Conservation (phyloP, 1,140 invertebrate species). For the Pseudachorutes palmiensis region DNA sequence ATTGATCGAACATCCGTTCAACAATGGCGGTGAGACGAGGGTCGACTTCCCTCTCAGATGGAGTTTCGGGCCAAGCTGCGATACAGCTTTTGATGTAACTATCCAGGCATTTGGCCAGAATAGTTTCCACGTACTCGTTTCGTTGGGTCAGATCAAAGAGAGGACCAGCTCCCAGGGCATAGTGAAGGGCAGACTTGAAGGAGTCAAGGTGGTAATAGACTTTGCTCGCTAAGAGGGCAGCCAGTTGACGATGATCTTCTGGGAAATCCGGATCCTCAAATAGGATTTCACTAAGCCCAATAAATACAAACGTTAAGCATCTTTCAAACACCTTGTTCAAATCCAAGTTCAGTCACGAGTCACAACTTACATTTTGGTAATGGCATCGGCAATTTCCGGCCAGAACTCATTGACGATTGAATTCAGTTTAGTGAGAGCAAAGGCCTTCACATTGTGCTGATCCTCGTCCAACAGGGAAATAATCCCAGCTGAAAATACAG, state of each 20-base stretch:
- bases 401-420: slow-evolving; percentile 95
- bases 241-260: slow-evolving; percentile 63
- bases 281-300: slow-evolving; percentile 71
- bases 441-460: slow-evolving; percentile 83
- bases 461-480: slow-evolving; percentile 92
- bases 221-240: slow-evolving; percentile 95
- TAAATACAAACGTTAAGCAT: slow-evolving; percentile 7
- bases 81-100: slow-evolving; percentile 78
- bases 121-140: slow-evolving; percentile 94
- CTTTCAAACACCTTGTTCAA: too few relatives aligned
- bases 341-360: too few relatives aligned
- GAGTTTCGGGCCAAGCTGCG: slow-evolving; percentile 50
- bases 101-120: slow-evolving; percentile 91
- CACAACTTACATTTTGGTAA: slow-evolving; percentile 81
- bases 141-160: slow-evolving; percentile 88
- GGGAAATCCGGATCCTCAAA: slow-evolving; percentile 82
- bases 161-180: slow-evolving; percentile 84
- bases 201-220: slow-evolving; percentile 96
- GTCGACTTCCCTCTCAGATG: slow-evolving; percentile 66
- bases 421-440: slow-evolving; percentile 82
- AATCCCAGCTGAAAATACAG: slow-evolving; percentile 63
- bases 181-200: slow-evolving; percentile 90
- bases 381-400: slow-evolving; percentile 96
- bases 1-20: slow-evolving; percentile 92
- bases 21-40: slow-evolving; percentile 85